A percentile compares a stretch with the other conserved stretches of the same genome.
Conservation (phyloP, 2,888 invertebrate genomes). For the Pyrocoelia pectoralis region DNA sequence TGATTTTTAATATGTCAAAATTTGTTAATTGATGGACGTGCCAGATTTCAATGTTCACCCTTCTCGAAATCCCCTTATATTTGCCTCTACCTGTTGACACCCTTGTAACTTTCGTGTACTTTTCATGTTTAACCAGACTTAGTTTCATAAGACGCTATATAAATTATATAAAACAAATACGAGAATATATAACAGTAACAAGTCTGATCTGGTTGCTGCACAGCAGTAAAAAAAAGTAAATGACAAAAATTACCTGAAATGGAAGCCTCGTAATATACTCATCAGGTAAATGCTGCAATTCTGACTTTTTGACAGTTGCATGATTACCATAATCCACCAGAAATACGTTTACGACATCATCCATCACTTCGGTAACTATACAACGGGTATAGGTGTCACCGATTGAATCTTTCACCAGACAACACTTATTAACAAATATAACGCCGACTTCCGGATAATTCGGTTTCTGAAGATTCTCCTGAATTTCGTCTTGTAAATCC, state of each 20-base stretch:
- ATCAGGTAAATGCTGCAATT: constrained; percentile 63
- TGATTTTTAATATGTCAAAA: too few species aligned
- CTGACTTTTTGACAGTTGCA: constrained; percentile 55
- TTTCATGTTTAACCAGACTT: too few species aligned
- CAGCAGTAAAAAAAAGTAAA: too few species aligned
- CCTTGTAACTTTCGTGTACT: too few species aligned
- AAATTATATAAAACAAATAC: too few species aligned
- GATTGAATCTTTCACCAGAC: constrained; percentile 63
- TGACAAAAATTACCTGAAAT: constrained; percentile 61
- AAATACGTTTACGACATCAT: constrained; percentile 63
- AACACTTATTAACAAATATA: constrained; percentile 59
- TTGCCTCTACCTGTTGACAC: too few species aligned
- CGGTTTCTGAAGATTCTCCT: constrained; percentile 43
- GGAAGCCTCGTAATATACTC: constrained; percentile 64
- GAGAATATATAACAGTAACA: too few species aligned
- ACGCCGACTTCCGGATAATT: constrained; percentile 45
- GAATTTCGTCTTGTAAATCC: constrained; percentile 59
- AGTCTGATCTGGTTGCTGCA: too few species aligned
- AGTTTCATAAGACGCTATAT: too few species aligned
- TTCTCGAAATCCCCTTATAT: too few species aligned
- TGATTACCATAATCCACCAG: constrained; percentile 72
- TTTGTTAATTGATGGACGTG: too few species aligned
- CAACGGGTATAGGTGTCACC: constrained; percentile 61
- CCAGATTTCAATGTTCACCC: too few species aligned
- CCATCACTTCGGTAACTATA: constrained; percentile 57